Base-by-base conservation (phyloP, 2,888 invertebrate genomes). In the Papilio demoleus region DNA sequence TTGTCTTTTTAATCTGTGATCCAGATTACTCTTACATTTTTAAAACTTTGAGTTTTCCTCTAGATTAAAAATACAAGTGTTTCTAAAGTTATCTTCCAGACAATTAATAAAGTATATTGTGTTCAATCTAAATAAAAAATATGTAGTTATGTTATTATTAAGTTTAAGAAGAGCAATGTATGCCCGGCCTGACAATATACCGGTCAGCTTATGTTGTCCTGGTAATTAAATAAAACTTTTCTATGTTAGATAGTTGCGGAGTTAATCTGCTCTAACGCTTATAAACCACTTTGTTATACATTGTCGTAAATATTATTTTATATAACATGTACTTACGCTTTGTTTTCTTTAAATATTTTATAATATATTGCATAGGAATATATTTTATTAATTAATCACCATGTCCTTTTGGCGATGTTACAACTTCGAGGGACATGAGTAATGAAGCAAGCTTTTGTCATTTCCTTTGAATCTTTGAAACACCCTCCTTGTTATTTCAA, bases 211-310 rank as follows among this genome's bases (percentile, higher is more conserved):
- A 36, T 36, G 58, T 36, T 36, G 36, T 36, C 22, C 34, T 36
- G 19, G 36, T 59, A 59, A 59, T 36, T 19, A 19, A 59, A 59
- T 34, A 59, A 59, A 59, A 59, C 36, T 59, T 59, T 59, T 59
- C 58, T 11, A 59, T 59, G 12, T 59, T 36, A 59, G 17, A 58
- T 4, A 58, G 19, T 59, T 59, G 36, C 19, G 2, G 8, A 5
- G 19, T 36, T 59, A 58, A 34, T 58, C 58, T 17, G 34, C 17
- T 58, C 58, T 34, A 34, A 17, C 9, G 34, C 5, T 58, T 34
- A 19, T 50, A 27, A 50, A 27, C 1, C 27, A 6, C 24, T 24
- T n/a, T n/a, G 27, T 53, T 31, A 9, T 31, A 31, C n/a, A 11
- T 50, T 53, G n/a, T n/a, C 53, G 9, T 9, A 45, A 8, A 1